Percentiles rank a stretch among this genome's conserved stretches.
Conservation (phyloP, 1,140 invertebrate genomes). For the fruit fly (Drosophila melanogaster) region DNA sequence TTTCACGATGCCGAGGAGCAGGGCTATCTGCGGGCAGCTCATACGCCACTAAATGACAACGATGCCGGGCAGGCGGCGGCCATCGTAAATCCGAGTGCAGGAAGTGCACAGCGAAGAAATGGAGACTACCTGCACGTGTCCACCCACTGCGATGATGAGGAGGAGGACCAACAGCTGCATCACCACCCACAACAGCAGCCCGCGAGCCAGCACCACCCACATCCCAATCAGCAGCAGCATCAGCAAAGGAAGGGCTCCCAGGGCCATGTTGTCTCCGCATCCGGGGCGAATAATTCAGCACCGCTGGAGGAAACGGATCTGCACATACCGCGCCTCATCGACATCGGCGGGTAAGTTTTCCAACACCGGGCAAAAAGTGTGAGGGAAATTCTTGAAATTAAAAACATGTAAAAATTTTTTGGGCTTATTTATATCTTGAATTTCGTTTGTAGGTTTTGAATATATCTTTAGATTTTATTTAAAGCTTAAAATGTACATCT, state of each 20-base stretch:
- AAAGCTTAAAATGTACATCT: background rate
- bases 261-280: slow-evolving; percentile 31
- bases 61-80: slow-evolving; percentile 57
- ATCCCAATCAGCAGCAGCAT: slow-evolving; percentile 13
- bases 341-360: slow-evolving; percentile 84
- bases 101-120: slow-evolving; percentile 85
- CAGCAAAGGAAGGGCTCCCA: slow-evolving; percentile 46
- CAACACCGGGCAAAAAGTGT: background rate
- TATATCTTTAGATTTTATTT: background rate
- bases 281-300: slow-evolving; percentile 63
- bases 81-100: slow-evolving; percentile 80
- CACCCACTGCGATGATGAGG: slow-evolving; percentile 86
- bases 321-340: slow-evolving; percentile 86
- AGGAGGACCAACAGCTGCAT: slow-evolving; percentile 60
- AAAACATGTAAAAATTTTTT: too few relatives aligned
- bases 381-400: too few relatives aligned
- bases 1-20: slow-evolving; percentile 72
- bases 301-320: slow-evolving; percentile 85
- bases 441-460: background rate
- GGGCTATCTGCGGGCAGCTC: slow-evolving; percentile 62
- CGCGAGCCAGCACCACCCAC: slow-evolving; percentile 18
- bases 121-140: slow-evolving; percentile 90
- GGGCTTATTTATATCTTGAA: background rate
- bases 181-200: slow-evolving; percentile 22
- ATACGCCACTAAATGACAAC: slow-evolving; percentile 63